Conservation (phyloP, 1,140 invertebrate species). For the Hylyphantes graminicola region DNA sequence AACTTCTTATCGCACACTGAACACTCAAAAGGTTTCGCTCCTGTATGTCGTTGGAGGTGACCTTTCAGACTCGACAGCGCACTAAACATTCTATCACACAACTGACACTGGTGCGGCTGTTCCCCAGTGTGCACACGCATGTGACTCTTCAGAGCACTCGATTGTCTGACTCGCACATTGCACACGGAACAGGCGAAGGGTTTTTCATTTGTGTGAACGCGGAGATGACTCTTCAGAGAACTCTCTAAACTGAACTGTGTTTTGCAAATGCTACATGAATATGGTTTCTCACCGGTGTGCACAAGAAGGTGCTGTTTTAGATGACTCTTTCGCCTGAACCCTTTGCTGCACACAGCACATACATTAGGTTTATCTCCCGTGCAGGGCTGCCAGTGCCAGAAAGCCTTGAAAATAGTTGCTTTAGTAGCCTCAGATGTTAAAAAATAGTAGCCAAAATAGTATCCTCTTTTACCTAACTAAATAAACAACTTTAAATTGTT, state of each 20-base stretch:
- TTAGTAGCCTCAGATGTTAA: no score
- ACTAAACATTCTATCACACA: slow-evolving; percentile 91
- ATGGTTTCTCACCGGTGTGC: neutral
- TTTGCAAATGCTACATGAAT: neutral
- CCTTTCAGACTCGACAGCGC: slow-evolving; percentile 98
- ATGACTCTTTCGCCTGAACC: no score
- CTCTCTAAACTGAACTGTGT: neutral
- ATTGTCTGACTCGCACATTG: neutral
- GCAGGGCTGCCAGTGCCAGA: no score
- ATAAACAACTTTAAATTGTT: no score
- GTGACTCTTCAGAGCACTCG: slow-evolving; percentile 67
- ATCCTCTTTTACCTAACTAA: no score
- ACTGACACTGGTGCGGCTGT: slow-evolving; percentile 88
- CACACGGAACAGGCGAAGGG: neutral
- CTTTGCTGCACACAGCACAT: no score
- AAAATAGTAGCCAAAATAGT: no score
- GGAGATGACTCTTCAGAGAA: neutral
- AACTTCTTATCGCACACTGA: neutral
- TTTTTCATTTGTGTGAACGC: neutral
- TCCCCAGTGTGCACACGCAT: slow-evolving; percentile 94
- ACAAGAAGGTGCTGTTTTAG: no score
- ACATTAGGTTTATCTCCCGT: no score
- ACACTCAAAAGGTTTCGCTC: neutral
- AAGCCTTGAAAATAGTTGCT: no score
- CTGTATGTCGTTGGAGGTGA: slow-evolving; percentile 93